Percentiles rank a stretch among this genome's conserved stretches.
These are phyloP conservation scores for Drosophila anomalata DNA, from an alignment of 2,888 invertebrate species.

Conservation along the genomic window DNA sequence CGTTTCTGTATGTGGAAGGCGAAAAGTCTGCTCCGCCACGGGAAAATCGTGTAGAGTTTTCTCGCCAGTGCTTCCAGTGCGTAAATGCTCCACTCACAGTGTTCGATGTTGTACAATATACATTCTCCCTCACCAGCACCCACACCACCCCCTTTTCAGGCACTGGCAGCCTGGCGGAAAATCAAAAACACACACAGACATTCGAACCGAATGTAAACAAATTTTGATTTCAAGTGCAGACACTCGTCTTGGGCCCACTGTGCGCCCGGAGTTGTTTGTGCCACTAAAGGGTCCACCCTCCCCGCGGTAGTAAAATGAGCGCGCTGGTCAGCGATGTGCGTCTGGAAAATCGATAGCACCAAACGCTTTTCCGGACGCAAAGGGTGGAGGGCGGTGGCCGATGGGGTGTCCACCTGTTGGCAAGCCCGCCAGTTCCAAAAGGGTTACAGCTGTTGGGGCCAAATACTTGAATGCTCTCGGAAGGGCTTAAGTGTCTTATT, in stretches of 20 bases:
- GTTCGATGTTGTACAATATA: constrained; percentile 13
- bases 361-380: not conserved
- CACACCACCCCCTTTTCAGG: not conserved
- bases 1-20: constrained; percentile 79
- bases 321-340: constrained; percentile 31
- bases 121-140: constrained; percentile 19
- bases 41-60: constrained; percentile 74
- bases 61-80: constrained; percentile 66
- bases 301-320: constrained; percentile 9
- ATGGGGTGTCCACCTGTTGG: constrained; percentile 67
- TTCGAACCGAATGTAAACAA: constrained; percentile 61
- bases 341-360: constrained; percentile 44
- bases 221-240: constrained; percentile 58
- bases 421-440: constrained; percentile 41
- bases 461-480: not conserved
- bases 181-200: constrained; percentile 9
- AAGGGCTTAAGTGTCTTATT: constrained; percentile 6
- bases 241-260: constrained; percentile 40
- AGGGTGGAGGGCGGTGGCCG: not conserved
- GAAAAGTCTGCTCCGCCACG: constrained; percentile 63
- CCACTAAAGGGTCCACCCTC: constrained; percentile 1
- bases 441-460: constrained; percentile 43
- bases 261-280: constrained; percentile 34
- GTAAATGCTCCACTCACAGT: constrained; percentile 62
- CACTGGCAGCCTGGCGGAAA: not conserved